A percentile compares a stretch with the other conserved stretches of the same genome.
Conservation (phyloP, 2,797 vertebrate species). For the Takifugu rubripes region DNA sequence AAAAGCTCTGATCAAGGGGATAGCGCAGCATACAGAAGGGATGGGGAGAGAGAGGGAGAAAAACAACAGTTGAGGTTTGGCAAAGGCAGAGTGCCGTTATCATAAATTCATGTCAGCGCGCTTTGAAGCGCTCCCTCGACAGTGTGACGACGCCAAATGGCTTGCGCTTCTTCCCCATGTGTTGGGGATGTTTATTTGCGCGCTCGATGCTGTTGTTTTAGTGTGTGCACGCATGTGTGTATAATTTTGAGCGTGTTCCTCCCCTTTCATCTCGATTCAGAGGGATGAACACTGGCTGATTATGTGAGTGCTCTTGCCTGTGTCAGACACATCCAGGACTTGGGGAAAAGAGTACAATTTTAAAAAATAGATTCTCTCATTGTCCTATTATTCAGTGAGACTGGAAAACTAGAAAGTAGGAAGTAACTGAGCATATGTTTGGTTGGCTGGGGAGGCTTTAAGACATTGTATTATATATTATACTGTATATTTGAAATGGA, state of each 20-base stretch:
- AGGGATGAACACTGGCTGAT: constrained; percentile 75
- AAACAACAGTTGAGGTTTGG: constrained; percentile 81
- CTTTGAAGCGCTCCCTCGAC: constrained; percentile 82
- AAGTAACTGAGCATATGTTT: constrained; percentile 50
- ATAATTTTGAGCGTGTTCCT: constrained; percentile 42
- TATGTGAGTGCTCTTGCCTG: constrained; percentile 68
- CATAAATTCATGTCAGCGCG: constrained; percentile 83
- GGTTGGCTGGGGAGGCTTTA: constrained; percentile 28
- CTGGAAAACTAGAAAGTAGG: constrained; percentile 34
- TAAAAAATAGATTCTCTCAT: constrained; percentile 17
- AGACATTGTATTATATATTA: not conserved
- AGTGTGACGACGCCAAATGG: constrained; percentile 67
- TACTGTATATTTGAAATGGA: not conserved
- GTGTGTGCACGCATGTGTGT: constrained; percentile 30
- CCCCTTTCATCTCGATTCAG: constrained; percentile 80
- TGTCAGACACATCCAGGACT: constrained; percentile 74
- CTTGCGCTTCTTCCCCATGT: constrained; percentile 65
- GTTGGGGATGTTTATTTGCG: constrained; percentile 67
- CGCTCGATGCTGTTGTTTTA: constrained; percentile 41
- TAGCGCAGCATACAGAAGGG: constrained; percentile 66
- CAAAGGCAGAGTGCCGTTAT: constrained; percentile 75
- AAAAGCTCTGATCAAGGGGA: constrained; percentile 75
- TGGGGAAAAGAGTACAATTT: constrained; percentile 30
- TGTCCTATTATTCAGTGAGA: constrained; percentile 23
- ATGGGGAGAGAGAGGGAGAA: constrained; percentile 59